phyloP scores from a whole-genome alignment of 35 echinoderm and acorn worm species.

The Hemicentrotus pulcherrimus region DNA sequence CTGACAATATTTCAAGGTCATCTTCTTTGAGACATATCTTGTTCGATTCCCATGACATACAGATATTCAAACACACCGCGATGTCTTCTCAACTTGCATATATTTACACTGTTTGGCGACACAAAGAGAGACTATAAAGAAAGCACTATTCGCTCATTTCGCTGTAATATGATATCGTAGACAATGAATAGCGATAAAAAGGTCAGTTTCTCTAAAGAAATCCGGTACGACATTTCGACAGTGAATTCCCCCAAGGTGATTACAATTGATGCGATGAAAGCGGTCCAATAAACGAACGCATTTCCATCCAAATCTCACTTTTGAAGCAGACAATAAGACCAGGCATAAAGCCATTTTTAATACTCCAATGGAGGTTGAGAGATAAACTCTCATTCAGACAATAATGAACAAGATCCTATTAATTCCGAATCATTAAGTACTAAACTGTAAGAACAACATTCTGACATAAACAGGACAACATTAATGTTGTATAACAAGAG shows the following conservation, averaged over 20 bases:
- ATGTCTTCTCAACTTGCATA: no score
- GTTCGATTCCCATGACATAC: no score
- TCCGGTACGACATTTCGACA: neutral
- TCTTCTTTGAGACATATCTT: no score
- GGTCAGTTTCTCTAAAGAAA: neutral
- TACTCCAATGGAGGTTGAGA: neutral
- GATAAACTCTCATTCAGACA: neutral
- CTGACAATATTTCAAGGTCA: no score
- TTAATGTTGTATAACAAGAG: neutral
- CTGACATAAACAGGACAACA: neutral
- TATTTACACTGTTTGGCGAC: no score
- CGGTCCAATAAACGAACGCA: neutral
- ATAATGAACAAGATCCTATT: neutral
- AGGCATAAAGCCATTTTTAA: neutral
- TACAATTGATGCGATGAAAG: neutral
- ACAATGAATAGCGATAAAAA: neutral
- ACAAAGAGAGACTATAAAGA: neutral
- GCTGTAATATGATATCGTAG: neutral
- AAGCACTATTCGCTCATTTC: neutral
- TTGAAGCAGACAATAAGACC: neutral
- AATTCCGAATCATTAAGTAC: neutral
- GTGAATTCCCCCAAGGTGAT: neutral
- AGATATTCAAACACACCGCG: no score
- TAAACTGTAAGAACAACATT: neutral
- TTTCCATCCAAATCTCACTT: neutral